Percentiles rank a stretch among this genome's conserved stretches.
phyloP scores from a whole-genome alignment of 2,888 invertebrate species.

The Pterostichus madidus region DNA sequence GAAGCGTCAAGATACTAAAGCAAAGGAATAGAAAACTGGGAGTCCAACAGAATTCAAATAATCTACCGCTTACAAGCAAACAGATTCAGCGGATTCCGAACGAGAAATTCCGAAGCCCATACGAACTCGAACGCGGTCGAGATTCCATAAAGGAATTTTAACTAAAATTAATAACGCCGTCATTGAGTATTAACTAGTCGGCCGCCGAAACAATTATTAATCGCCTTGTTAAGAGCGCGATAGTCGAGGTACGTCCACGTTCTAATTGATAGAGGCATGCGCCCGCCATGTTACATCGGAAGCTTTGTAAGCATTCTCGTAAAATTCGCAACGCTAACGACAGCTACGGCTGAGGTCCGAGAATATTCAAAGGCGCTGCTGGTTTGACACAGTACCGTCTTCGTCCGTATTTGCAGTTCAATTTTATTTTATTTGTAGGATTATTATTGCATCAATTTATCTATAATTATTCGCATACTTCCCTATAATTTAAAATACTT shows the following conservation, averaged over 20 bases:
- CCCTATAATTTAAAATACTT: too few species aligned
- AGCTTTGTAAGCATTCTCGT: conserved; percentile 73
- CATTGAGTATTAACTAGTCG: conserved; percentile 73
- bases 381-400: not conserved
- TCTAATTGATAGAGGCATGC: conserved; percentile 74
- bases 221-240: conserved; percentile 69
- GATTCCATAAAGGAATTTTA: conserved; percentile 73
- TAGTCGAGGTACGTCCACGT: conserved; percentile 37
- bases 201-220: conserved; percentile 74
- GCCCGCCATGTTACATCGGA: conserved; percentile 71
- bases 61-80: conserved; percentile 26
- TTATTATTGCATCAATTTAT: too few species aligned
- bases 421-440: not conserved
- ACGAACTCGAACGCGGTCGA: conserved; percentile 25
- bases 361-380: conserved; percentile 2
- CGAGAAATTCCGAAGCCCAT: conserved; percentile 43
- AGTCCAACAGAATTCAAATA: conserved; percentile 49
- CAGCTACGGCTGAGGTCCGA: conserved; percentile 4
- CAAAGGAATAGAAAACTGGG: not conserved
- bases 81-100: conserved; percentile 43
- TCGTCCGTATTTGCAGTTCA: not conserved
- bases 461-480: too few species aligned
- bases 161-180: conserved; percentile 75
- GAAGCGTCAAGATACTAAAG: not conserved
- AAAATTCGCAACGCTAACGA: conserved; percentile 57